phyloP scores from a whole-genome alignment of 1,140 invertebrate genomes.

The Adoxophyes honmai region DNA sequence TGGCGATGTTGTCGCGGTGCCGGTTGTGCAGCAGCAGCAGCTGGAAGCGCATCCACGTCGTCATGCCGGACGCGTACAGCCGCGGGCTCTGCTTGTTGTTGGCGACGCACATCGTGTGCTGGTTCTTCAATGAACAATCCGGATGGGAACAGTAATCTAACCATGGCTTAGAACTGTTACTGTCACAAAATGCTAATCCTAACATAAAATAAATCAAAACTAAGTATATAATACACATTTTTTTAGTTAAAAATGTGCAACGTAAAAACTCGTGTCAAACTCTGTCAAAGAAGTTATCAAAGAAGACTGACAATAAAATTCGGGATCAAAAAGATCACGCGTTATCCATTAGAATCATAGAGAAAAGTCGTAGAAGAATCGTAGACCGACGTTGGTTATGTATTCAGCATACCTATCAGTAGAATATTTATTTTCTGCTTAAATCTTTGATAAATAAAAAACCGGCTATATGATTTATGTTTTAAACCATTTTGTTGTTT shows the following conservation, averaged over 20 bases:
- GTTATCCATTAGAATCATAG: slow-evolving; percentile 2
- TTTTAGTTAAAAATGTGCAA: slow-evolving; percentile 11
- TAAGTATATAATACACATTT: slow-evolving; percentile 44
- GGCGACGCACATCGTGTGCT: slow-evolving; percentile 59
- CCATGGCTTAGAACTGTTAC: background rate
- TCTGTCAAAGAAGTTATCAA: background rate
- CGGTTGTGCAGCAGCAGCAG: slow-evolving; percentile 59
- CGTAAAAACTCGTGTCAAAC: slow-evolving; percentile 2
- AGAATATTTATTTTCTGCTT: no score
- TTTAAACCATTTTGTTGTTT: no score
- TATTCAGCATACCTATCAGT: no score
- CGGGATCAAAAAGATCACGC: slow-evolving; percentile 14
- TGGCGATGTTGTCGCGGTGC: slow-evolving; percentile 64
- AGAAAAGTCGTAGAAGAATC: background rate
- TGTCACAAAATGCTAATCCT: slow-evolving; percentile 23
- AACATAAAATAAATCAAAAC: slow-evolving; percentile 35
- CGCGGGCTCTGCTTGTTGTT: slow-evolving; percentile 47
- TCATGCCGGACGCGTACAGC: slow-evolving; percentile 62
- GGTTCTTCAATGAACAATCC: slow-evolving; percentile 57
- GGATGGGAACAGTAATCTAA: slow-evolving; percentile 58
- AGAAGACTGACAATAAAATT: background rate
- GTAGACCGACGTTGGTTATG: no score
- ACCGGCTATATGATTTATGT: no score
- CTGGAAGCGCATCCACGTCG: slow-evolving; percentile 65
- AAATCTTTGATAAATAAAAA: no score